These are phyloP conservation scores for Manis crassicaudata DNA, from an alignment of 2,797 vertebrate species.

Conservation along the genomic window DNA sequence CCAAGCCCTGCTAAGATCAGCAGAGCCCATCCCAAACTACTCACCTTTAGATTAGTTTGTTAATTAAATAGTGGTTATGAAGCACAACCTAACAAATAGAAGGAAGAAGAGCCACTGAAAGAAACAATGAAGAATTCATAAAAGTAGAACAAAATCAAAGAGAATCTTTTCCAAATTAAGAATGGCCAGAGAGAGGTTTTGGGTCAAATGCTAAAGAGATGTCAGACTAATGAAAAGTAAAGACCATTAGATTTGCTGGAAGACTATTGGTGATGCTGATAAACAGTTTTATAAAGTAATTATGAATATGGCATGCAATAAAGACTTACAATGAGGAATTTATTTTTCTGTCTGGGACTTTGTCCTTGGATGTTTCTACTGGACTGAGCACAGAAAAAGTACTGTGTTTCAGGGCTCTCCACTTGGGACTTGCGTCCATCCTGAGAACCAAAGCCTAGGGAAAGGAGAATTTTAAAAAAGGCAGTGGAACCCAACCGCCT, in stretches of 20 bases:
- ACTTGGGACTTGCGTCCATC: background rate
- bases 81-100: conserved; percentile 5
- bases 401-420: background rate
- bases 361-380: background rate
- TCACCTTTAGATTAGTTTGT: background rate
- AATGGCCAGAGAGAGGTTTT: background rate
- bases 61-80: background rate
- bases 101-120: background rate
- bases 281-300: background rate
- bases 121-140: background rate
- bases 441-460: background rate
- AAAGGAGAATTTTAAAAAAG: background rate
- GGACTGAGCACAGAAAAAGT: background rate
- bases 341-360: background rate
- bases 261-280: background rate
- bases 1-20: background rate
- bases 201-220: background rate
- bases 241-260: background rate
- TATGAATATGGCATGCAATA: background rate
- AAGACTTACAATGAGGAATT: background rate
- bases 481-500: background rate
- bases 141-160: background rate
- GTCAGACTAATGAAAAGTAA: background rate
- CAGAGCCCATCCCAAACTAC: background rate
- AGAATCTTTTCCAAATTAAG: background rate